Evolutionary conservation across 2,797 vertebrate species (phyloP), one percentile per base, ranked within the genome.

Genomic region (Psittacula derbiana): DNA sequence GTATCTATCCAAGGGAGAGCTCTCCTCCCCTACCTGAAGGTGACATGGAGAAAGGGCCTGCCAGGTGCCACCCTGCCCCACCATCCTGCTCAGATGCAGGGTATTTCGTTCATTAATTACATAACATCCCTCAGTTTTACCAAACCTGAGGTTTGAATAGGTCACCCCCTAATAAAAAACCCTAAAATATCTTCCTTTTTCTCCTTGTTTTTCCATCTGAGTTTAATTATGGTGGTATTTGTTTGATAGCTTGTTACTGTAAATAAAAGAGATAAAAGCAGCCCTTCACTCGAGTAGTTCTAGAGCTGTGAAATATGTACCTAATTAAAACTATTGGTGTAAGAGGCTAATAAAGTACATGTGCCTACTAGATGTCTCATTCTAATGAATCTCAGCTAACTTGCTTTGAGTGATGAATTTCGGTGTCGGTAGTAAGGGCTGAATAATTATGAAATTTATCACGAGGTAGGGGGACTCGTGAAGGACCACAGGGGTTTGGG

Each of bases 321-420:
- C 98, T 99, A 99, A 99, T 99, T 99, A 99, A 98, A 98, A 98
- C 98, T 98, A 99, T 99, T 99, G 99, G 98, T 99, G 99, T 99
- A 99, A 99, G 98, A 98, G 98, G 97, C 99, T 99, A 99, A 99
- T 99, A 99, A 99, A 99, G 98, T 98, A 98, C 98, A 99, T 98
- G 98, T 98, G 98, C 98, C 98, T 99, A 98, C 98, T 99, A 99
- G 98, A 99, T 98, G 98, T 98, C 98, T 98, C 98, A 98, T 98
- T 98, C 98, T 99, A 99, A 99, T 99, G 99, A 99, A 99, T 99
- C 98, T 98, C 97, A 88, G 98, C 98, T 99, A 99, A 99, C 99
- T 99, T 99, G 98, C 98, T 98, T 98, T 99, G 99, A 99, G 98
- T 99, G 98, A 99, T 99, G 99, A 98, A 98, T 99, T 99, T 98